Percentiles rank a stretch among this genome's conserved stretches.
These are phyloP conservation scores for Melieria crassipennis DNA, from an alignment of 2,888 invertebrate genomes.

Conservation along the genomic window DNA sequence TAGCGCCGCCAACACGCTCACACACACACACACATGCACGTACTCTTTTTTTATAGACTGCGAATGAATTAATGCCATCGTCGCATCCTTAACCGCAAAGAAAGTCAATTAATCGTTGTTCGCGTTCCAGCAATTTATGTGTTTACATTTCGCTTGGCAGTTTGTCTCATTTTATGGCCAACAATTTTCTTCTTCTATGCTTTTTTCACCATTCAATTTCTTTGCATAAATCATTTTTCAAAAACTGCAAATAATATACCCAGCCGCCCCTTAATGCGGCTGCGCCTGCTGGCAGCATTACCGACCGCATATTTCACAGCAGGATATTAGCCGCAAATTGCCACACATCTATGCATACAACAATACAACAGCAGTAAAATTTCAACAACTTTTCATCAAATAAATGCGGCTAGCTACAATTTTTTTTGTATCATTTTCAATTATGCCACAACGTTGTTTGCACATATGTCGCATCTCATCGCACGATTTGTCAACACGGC, in stretches of 20 bases:
- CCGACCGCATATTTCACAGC: constrained; percentile 62
- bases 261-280: no score
- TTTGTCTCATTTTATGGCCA: neutral
- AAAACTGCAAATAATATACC: constrained; percentile 22
- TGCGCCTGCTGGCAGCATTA: no score
- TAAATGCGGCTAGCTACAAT: constrained; percentile 16
- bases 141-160: neutral
- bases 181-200: no score
- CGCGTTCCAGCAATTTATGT: neutral
- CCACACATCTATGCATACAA: constrained; percentile 54
- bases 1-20: no score
- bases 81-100: no score
- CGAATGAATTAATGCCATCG: neutral
- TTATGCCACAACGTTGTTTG: constrained; percentile 64
- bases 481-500: constrained; percentile 61
- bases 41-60: neutral
- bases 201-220: no score
- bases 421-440: constrained; percentile 61
- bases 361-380: constrained; percentile 32
- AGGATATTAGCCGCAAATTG: constrained; percentile 64
- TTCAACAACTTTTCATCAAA: neutral
- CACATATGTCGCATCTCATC: constrained; percentile 67
- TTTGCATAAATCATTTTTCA: neutral
- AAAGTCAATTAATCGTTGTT: no score
- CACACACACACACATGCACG: neutral